Evolutionary conservation across 2,888 invertebrate species (phyloP), one percentile per base, ranked within the genome.

Genomic region (Ashinkailepas kermadecensis): DNA sequence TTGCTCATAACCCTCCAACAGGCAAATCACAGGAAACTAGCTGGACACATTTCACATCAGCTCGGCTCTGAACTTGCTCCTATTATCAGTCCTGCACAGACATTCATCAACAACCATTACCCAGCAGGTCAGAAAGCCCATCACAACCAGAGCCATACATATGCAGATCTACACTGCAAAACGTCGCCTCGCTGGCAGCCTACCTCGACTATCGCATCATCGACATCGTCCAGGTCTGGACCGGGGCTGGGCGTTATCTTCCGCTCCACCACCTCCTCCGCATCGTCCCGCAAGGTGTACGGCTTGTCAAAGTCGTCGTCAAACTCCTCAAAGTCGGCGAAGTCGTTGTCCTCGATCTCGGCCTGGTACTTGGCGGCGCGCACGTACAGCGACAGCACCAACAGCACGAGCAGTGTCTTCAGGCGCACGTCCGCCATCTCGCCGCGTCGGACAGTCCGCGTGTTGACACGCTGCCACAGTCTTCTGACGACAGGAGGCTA

Each of bases 281-380:
- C 80, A 65, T 67, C 83, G 59, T 84, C 80, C 10, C 81, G 74
- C 0, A 82, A 82, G 23, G 59, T 84, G 82, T 85, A 83, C 70
- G 78, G 81, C 83, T 74, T 85, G 82, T 83, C 84, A 83, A 64
- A 83, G 87, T 83, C 94, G 78, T 92, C 92, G 86, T 93, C 93
- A 87, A 94, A 93, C 87, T 95, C 94, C 88, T 95, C 95, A 88
- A 96, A 97, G 88, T 97, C 97, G 0, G 96, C 96, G 89, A 97
- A 97, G 86, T 97, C 97, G 90, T 95, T 95, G 87, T 96, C 95
- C 85, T 93, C 92, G 18, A 88, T 86, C 83, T 87, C 87, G 10
- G 85, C 86, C 70, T 83, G 82, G 80, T 83, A 74, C 59, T 81
- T 81, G 56, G 81, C 81, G 25, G 82, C 82, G n/a, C 74, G 74